A percentile compares a stretch with the other conserved stretches of the same genome.
phyloP scores from a whole-genome alignment of 2,113 vertebrate genomes.

The Salminus brasiliensis region DNA sequence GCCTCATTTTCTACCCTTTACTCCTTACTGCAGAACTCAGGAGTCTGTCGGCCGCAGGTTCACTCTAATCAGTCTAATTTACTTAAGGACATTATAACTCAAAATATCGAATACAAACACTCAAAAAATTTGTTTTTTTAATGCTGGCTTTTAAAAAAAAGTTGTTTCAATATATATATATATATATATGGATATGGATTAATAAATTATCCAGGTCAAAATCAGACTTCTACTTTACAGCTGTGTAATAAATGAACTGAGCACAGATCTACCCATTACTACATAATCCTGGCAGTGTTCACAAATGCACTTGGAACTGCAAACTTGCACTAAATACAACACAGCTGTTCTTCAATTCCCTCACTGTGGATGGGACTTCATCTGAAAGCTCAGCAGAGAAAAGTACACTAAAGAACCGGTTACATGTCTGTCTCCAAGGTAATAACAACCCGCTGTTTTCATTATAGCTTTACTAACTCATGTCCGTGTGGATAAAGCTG shows the following conservation, averaged over 20 bases:
- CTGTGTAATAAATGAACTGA: background rate
- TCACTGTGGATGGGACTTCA: background rate
- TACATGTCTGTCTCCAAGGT: background rate
- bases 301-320: constrained; percentile 17
- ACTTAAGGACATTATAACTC: background rate
- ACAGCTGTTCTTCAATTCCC: background rate
- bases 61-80: background rate
- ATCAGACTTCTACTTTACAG: background rate
- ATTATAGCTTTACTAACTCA: background rate
- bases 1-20: constrained; percentile 19
- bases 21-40: background rate
- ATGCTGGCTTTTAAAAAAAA: background rate
- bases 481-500: background rate
- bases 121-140: too few species aligned
- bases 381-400: background rate
- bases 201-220: too few species aligned
- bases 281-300: constrained; percentile 23
- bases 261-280: constrained; percentile 15
- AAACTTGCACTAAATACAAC: constrained; percentile 3
- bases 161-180: background rate
- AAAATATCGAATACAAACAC: too few species aligned
- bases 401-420: background rate
- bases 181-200: background rate
- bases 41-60: background rate
- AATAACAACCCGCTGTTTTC: background rate